phyloP scores from a whole-genome alignment of 2,113 vertebrate species.

The Corythornis vintsioides region DNA sequence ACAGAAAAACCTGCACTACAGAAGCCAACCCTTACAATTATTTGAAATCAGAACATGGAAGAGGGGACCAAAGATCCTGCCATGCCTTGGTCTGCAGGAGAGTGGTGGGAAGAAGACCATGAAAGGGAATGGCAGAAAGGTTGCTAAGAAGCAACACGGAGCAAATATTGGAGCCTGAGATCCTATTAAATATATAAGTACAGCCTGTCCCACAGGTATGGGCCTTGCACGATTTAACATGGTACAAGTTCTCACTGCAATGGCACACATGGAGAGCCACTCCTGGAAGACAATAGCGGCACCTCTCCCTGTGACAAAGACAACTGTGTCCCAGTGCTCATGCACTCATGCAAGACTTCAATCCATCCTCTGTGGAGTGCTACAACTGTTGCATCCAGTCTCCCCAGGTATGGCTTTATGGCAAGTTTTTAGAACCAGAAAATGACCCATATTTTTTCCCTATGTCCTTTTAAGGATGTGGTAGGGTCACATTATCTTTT shows the following conservation, averaged over 20 bases:
- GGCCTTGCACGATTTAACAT: neutral
- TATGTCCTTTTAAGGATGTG: neutral
- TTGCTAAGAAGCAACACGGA: neutral
- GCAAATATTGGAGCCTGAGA: neutral
- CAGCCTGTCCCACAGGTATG: neutral
- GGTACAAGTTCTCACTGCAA: accelerated
- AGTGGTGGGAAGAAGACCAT: neutral
- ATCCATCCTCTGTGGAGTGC: neutral
- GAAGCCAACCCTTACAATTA: neutral
- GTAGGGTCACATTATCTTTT: neutral
- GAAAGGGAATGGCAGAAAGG: neutral
- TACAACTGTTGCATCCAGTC: neutral
- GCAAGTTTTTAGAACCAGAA: neutral
- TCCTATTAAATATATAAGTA: neutral
- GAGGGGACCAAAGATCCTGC: neutral
- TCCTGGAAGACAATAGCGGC: neutral
- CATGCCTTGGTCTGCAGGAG: neutral
- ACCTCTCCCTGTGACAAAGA: neutral
- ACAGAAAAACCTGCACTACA: neutral
- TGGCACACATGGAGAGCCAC: accelerated
- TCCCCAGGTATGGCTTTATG: neutral
- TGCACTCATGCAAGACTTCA: neutral
- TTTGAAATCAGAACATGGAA: neutral
- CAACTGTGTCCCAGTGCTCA: neutral
- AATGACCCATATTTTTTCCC: neutral